Evolutionary conservation across 2,113 vertebrate genomes (phyloP).

Genomic region (Thunnus thynnus): DNA sequence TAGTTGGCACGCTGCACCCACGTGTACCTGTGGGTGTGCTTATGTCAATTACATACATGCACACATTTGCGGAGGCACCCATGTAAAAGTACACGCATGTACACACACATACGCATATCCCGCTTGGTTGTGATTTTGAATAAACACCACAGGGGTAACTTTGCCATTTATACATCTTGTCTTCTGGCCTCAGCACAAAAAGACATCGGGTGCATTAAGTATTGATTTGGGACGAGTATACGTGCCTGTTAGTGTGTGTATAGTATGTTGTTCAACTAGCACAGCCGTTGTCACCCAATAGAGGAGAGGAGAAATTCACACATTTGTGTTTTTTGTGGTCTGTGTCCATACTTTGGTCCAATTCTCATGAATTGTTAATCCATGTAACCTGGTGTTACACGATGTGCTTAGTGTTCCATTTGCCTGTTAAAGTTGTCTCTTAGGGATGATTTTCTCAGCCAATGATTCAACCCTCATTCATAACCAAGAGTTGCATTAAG

Average conservation of each 20-base stretch:
- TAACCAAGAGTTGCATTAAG: background rate
- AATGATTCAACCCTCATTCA: background rate
- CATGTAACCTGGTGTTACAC: conserved; percentile 4
- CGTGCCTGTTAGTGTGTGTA: conserved; percentile 1
- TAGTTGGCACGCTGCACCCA: conserved; percentile 63
- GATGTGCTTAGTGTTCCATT: background rate
- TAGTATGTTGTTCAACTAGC: background rate
- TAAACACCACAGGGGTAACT: conserved; percentile 49
- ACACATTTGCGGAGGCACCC: conserved; percentile 20
- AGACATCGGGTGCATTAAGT: conserved; percentile 21
- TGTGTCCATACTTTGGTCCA: background rate
- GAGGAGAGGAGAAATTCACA: conserved; percentile 6
- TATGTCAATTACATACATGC: conserved; percentile 25
- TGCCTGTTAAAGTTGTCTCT: background rate
- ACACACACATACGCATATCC: conserved; percentile 14
- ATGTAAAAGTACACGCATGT: conserved; percentile 33
- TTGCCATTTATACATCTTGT: conserved; percentile 56
- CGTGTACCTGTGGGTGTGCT: conserved; percentile 58
- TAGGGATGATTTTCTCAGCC: background rate
- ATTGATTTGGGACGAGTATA: conserved; percentile 55
- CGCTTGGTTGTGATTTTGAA: conserved; percentile 24
- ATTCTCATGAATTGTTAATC: background rate
- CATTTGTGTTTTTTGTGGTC: background rate
- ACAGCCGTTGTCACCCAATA: background rate
- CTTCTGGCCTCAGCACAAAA: conserved; percentile 62